Evolutionary conservation across 2,797 vertebrate species (phyloP).

Genomic region (Arrhamphus sclerolepis): DNA sequence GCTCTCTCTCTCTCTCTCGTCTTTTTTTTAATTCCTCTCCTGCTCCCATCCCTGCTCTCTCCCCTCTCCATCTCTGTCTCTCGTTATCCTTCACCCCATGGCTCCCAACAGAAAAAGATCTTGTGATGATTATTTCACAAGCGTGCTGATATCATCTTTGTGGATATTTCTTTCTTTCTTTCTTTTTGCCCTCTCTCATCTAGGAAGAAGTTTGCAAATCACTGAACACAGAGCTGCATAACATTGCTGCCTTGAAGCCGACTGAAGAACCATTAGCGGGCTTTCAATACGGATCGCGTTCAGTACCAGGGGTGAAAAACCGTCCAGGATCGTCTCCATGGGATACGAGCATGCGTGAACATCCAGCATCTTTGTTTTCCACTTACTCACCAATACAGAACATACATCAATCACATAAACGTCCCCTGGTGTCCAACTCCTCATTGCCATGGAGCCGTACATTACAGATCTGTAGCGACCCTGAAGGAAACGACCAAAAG

Average conservation of each 20-base stretch:
- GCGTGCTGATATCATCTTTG: conserved; percentile 69
- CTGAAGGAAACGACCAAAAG: too few species aligned
- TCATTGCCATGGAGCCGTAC: too few species aligned
- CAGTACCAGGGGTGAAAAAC: not conserved
- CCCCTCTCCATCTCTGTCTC: conserved; percentile 56
- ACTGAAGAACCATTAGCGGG: conserved; percentile 24
- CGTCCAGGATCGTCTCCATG: conserved; percentile 11
- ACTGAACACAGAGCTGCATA: conserved; percentile 51
- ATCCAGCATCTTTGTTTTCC: too few species aligned
- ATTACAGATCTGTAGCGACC: too few species aligned
- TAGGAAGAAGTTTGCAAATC: conserved; percentile 66
- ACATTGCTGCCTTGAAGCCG: conserved; percentile 14
- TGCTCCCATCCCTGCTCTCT: conserved; percentile 43
- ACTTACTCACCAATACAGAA: too few species aligned
- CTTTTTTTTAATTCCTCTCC: conserved; percentile 22
- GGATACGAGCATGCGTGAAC: not conserved
- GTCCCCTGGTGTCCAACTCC: too few species aligned
- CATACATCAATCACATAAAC: too few species aligned
- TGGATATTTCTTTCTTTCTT: conserved; percentile 46
- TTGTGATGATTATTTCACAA: conserved; percentile 80
- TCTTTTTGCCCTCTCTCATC: conserved; percentile 53
- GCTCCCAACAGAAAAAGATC: conserved; percentile 54
- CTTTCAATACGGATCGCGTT: conserved; percentile 17
- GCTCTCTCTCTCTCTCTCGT: conserved; percentile 12
- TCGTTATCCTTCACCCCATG: conserved; percentile 62